These are phyloP conservation scores for Lithophane leautieri DNA, from an alignment of 2,888 invertebrate species.

Conservation along the genomic window DNA sequence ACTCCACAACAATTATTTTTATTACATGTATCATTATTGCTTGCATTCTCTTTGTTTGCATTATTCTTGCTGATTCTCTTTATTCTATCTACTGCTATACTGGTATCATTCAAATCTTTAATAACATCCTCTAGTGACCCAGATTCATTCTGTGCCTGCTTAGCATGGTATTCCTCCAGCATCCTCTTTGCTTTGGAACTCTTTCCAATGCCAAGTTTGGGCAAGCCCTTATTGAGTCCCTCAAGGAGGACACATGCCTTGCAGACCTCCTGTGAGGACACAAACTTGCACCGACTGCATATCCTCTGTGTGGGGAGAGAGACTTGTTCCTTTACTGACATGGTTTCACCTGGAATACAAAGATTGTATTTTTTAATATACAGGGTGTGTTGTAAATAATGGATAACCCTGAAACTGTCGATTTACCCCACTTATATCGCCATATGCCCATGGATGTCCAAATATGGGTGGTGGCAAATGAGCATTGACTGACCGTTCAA, in stretches of 20 bases:
- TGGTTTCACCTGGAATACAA: slow-evolving; percentile 92
- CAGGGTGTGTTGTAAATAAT: no score
- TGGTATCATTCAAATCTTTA: slow-evolving; percentile 75
- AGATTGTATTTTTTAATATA: no score
- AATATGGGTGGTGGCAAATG: no score
- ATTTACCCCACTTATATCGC: no score
- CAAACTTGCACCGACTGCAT: slow-evolving; percentile 96
- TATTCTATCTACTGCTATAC: slow-evolving; percentile 59
- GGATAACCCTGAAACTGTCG: no score
- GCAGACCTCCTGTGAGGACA: slow-evolving; percentile 97
- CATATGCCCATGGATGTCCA: no score
- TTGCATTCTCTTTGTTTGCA: slow-evolving; percentile 41
- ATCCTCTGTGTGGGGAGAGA: slow-evolving; percentile 95
- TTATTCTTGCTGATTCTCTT: slow-evolving; percentile 68
- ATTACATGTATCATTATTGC: slow-evolving; percentile 55
- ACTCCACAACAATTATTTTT: slow-evolving; percentile 72
- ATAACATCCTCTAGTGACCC: slow-evolving; percentile 66
- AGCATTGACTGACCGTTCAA: no score
- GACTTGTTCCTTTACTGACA: slow-evolving; percentile 95
- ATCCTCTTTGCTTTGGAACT: slow-evolving; percentile 94
- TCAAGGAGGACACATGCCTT: slow-evolving; percentile 99
- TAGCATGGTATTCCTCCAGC: slow-evolving; percentile 89
- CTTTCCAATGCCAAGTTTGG: slow-evolving; percentile 97
- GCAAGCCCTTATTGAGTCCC: slow-evolving; percentile 98
- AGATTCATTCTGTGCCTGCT: slow-evolving; percentile 66